Evolutionary conservation across 2,797 vertebrate species (phyloP).

Genomic region (Smutsia gigantea): DNA sequence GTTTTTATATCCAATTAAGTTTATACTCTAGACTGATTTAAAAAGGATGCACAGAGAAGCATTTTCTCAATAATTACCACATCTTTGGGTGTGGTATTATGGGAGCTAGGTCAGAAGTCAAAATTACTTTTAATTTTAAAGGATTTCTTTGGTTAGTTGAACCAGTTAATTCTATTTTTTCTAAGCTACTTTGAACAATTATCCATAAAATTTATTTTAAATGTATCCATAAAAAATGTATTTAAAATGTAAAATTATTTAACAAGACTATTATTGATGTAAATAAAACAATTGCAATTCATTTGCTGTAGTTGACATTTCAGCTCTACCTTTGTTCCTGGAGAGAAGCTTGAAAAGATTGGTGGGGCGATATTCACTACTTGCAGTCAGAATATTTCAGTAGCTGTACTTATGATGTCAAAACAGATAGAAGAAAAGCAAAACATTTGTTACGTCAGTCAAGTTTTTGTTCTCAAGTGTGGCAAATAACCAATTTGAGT

Average conservation of each 20-base stretch:
- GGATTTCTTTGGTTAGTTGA: not conserved
- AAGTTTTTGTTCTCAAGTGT: not conserved
- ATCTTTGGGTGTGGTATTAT: not conserved
- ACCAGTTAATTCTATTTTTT: not conserved
- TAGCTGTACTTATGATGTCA: not conserved
- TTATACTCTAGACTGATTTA: not conserved
- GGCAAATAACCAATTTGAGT: conserved; percentile 1
- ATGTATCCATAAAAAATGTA: not conserved
- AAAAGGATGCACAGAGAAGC: not conserved
- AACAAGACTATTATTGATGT: not conserved
- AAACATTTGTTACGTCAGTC: not conserved
- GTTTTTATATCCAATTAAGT: not conserved
- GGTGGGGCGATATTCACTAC: not conserved
- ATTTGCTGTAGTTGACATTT: not conserved
- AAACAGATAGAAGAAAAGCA: conserved; percentile 38
- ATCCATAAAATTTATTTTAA: not conserved
- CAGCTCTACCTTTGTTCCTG: not conserved
- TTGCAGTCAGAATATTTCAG: not conserved
- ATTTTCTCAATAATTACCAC: not conserved
- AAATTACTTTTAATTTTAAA: conserved; percentile 29
- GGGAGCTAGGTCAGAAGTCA: not conserved
- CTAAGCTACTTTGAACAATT: not conserved
- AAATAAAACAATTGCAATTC: not conserved
- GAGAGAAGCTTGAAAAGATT: not conserved
- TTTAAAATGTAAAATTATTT: not conserved